Percentiles rank a stretch among this genome's conserved stretches.
Conservation (phyloP, 2,797 vertebrate species). For the Lagodon rhomboides region DNA sequence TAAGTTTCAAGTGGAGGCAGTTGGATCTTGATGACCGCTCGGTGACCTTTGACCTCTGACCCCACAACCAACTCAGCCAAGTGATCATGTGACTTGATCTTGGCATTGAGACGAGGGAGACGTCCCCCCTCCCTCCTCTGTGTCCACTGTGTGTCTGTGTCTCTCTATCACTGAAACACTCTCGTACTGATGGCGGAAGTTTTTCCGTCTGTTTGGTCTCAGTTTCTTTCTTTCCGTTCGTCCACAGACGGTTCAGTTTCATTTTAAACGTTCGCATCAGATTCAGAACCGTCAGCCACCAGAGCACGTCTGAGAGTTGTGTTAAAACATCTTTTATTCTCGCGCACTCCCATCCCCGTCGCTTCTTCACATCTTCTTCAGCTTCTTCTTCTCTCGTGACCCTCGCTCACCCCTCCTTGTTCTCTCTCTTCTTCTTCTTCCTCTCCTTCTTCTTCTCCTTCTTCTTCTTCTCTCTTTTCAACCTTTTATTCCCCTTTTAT, state of each 20-base stretch:
- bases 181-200: too few relatives aligned
- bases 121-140: background rate
- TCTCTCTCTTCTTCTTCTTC: background rate
- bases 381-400: background rate
- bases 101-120: background rate
- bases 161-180: background rate
- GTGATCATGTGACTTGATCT: background rate
- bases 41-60: conserved; percentile 10
- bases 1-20: background rate
- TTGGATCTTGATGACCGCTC: background rate
- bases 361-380: background rate
- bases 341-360: background rate
- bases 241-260: too few relatives aligned
- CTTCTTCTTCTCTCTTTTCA: conserved; percentile 16
- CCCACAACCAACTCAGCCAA: background rate
- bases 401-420: background rate
- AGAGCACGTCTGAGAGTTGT: too few relatives aligned
- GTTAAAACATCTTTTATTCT: background rate
- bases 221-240: background rate
- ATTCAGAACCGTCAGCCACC: background rate
- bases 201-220: background rate
- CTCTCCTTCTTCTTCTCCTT: conserved; percentile 2
- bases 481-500: conserved; percentile 42
- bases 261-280: too few relatives aligned
- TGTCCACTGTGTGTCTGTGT: background rate